Evolutionary conservation across 2,113 vertebrate species (phyloP).

Genomic region (Orientallactaga bullata): DNA sequence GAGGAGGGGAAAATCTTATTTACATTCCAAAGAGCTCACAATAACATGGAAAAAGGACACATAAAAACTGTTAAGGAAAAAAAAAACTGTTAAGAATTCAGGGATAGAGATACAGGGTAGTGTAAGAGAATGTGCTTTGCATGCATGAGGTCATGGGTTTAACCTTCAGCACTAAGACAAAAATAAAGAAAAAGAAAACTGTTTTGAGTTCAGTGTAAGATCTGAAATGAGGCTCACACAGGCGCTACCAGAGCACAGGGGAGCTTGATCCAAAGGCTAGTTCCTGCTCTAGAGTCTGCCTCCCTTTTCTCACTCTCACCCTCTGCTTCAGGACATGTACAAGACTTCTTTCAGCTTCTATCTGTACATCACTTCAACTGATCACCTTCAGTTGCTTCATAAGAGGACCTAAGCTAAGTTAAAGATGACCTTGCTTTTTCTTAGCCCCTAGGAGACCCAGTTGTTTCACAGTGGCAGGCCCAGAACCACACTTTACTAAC

Average conservation of each 20-base stretch:
- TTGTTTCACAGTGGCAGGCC: neutral
- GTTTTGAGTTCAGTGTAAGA: neutral
- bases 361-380: neutral
- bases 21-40: neutral
- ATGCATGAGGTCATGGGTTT: neutral
- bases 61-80: neutral
- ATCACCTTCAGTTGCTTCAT: neutral
- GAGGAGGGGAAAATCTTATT: neutral
- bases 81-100: neutral
- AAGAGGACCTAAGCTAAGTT: neutral
- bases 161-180: neutral
- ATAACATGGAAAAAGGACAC: neutral
- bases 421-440: neutral
- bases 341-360: neutral
- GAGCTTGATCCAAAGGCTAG: neutral
- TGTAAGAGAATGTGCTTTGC: neutral
- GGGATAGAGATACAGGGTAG: neutral
- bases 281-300: neutral
- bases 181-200: neutral
- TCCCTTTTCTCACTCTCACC: neutral
- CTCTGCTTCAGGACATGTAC: neutral
- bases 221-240: neutral
- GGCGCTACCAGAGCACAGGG: neutral
- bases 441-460: neutral
- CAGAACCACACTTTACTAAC: neutral